Conservation (phyloP, 2,113 vertebrate species). For the Gavia stellata region DNA sequence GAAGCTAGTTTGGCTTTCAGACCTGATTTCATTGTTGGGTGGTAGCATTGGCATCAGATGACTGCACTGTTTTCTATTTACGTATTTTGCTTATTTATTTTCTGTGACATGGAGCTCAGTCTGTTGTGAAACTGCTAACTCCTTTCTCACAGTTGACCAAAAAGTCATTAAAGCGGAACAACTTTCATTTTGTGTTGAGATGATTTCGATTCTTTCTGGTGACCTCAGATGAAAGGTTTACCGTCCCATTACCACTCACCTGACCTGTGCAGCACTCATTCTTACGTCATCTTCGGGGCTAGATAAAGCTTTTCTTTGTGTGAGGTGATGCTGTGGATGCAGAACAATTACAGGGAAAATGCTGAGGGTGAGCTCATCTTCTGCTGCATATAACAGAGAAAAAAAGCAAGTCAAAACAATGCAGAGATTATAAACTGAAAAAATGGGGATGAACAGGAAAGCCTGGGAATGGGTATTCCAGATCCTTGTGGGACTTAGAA, state of each 20-base stretch:
- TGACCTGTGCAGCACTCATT: neutral
- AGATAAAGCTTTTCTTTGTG: neutral
- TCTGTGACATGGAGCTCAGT: neutral
- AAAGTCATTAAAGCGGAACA: neutral
- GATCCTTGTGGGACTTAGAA: neutral
- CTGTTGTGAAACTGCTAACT: neutral
- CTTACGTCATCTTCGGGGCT: fast-evolving
- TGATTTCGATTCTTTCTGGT: neutral
- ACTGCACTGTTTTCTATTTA: neutral
- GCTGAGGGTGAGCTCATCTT: neutral
- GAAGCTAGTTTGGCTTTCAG: neutral
- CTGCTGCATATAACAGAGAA: neutral
- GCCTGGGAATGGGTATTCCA: neutral
- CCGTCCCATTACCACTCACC: neutral
- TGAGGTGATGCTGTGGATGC: neutral
- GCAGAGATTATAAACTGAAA: neutral
- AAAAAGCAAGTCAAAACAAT: neutral
- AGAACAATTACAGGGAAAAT: neutral
- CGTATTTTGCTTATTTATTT: neutral
- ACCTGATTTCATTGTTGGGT: neutral
- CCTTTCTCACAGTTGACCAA: neutral
- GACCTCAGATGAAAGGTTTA: neutral
- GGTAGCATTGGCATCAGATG: neutral
- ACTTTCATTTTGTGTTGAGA: neutral
- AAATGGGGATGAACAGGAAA: neutral